Percentiles rank a stretch among this genome's conserved stretches.
Evolutionary conservation across 2,113 vertebrate genomes (phyloP).

Genomic region (Tyrannus savana): DNA sequence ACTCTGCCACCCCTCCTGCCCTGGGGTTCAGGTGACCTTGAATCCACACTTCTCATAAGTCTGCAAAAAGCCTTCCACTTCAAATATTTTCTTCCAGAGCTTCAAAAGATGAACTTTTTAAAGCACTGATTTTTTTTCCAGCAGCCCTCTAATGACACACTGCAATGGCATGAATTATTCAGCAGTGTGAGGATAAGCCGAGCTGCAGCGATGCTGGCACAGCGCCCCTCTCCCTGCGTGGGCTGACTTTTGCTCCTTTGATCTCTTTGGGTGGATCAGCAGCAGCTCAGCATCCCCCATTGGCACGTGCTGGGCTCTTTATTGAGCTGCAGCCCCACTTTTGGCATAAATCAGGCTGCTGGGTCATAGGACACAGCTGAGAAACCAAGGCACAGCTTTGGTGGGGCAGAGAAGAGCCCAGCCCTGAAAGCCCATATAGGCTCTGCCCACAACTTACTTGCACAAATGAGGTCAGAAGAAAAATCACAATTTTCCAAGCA

Average conservation of each 20-base stretch:
- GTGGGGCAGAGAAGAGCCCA: neutral
- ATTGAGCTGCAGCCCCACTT: neutral
- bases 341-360: neutral
- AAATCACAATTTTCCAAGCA: neutral
- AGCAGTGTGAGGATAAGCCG: neutral
- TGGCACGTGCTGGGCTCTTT: neutral
- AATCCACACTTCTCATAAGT: neutral
- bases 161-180: neutral
- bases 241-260: neutral
- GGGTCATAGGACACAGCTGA: neutral
- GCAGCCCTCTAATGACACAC: neutral
- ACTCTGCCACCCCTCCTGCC: fast-evolving
- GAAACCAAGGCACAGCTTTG: neutral
- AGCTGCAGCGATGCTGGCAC: neutral
- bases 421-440: neutral
- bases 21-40: neutral
- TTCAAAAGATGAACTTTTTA: neutral
- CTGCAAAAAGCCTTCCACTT: neutral
- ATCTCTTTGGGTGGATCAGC: fast-evolving
- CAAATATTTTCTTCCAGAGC: neutral
- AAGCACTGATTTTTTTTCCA: neutral
- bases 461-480: neutral
- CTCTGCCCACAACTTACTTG: neutral
- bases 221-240: neutral
- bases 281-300: neutral